Evolutionary conservation across 2,888 invertebrate species (phyloP), one percentile per base, ranked within the genome.

Genomic region (Heliconius cydno): DNA sequence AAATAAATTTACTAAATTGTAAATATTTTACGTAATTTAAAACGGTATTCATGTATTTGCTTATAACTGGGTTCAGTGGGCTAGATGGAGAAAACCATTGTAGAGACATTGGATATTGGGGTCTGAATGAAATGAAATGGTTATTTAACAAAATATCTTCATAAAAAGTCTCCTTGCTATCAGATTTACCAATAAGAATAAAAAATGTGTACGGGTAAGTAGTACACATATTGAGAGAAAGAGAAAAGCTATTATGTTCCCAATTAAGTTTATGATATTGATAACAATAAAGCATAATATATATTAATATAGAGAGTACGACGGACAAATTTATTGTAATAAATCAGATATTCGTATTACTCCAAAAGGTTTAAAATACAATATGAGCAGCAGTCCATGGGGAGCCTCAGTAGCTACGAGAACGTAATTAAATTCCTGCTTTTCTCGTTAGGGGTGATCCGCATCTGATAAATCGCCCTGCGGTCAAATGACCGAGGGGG

Each of bases 371-470:
- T 68, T 25, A 68, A 13, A 68, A n/a, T 71, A 13, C 52, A 41
- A n/a, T 25, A 38, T 67, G 77, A 77, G 82, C 80, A 86, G 87
- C 86, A 86, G 86, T 88, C 87, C 86, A 84, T 76, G 84, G 87
- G 88, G 90, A 79, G 63, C 77, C 60, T 71, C 78, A 78, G 79
- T 90, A 3, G 60, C 60, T 89, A 89, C 85, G 86, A 86, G 87
- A 84, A 84, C 87, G 90, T 93, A 93, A 94, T 93, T 92, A 92
- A 92, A 94, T 92, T 92, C 91, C 89, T 82, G 85, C 84, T 84
- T 86, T 76, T 84, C 82, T 71, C 82, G 80, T 72, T 77, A 79
- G 80, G 84, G 86, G 83, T 74, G 84, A 86, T 84, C 82, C 85
- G 83, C 84, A 84, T 83, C 83, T 84, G 82, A 86, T 86, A 84